Conservation (phyloP, 35 echinoderm and acorn worm genomes). For the Heliocidaris tuberculata region DNA sequence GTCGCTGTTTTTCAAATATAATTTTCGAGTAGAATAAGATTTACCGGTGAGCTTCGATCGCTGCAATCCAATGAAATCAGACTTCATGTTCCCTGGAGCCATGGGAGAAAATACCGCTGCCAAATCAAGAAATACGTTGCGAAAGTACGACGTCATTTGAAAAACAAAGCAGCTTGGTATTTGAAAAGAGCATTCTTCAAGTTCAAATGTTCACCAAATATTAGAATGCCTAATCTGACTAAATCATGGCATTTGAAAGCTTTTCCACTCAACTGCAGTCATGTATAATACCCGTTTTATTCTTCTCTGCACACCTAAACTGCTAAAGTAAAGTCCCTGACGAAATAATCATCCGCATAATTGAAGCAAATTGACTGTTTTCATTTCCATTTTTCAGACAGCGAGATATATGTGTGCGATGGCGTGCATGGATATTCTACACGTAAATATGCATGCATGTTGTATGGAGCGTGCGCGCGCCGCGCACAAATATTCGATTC, state of each 20-base stretch:
- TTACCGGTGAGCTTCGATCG: constrained; percentile 63
- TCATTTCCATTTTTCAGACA: too few species aligned
- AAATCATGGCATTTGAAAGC: neutral
- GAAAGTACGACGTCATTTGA: constrained; percentile 46
- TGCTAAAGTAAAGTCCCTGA: neutral
- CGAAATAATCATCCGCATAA: neutral
- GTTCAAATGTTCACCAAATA: neutral
- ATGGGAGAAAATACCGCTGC: constrained; percentile 38
- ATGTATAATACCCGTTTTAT: neutral
- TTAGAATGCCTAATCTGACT: neutral
- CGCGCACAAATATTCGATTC: too few species aligned
- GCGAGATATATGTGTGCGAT: too few species aligned
- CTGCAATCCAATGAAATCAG: constrained; percentile 72
- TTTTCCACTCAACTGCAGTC: neutral
- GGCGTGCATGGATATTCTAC: too few species aligned
- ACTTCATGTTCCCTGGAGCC: constrained; percentile 88
- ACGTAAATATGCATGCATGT: too few species aligned
- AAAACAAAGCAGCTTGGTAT: constrained; percentile 6
- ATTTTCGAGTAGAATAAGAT: constrained; percentile 55
- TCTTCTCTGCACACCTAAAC: neutral
- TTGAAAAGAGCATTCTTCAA: neutral
- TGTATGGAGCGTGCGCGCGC: too few species aligned
- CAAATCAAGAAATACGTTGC: constrained; percentile 42
- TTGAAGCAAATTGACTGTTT: neutral
- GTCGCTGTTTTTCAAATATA: constrained; percentile 51